phyloP scores from a whole-genome alignment of 2,113 vertebrate genomes.

The Charadrius vociferus region DNA sequence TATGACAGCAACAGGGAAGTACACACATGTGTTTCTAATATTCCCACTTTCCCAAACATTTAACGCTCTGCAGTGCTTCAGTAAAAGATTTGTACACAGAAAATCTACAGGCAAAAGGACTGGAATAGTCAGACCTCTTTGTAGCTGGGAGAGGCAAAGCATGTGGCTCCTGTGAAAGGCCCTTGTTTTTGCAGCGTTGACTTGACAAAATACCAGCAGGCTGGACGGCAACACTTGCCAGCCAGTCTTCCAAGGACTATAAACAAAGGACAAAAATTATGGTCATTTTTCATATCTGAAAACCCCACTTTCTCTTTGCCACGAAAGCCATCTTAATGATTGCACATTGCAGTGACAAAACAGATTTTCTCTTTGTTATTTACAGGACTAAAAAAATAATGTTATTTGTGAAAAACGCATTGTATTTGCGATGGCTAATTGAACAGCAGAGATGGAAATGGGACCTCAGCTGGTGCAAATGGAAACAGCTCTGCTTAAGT shows the following conservation, averaged over 20 bases:
- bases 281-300: neutral
- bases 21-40: neutral
- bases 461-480: neutral
- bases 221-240: slow-evolving; percentile 71
- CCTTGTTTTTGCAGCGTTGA: slow-evolving; percentile 60
- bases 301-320: neutral
- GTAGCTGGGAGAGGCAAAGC: slow-evolving; percentile 71
- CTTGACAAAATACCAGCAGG: slow-evolving; percentile 11
- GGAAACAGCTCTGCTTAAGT: neutral
- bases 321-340: neutral
- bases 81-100: neutral
- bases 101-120: neutral
- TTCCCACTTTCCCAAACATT: neutral
- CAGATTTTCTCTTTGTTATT: neutral
- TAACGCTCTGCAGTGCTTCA: neutral
- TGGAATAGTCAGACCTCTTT: slow-evolving; percentile 74
- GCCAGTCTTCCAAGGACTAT: slow-evolving; percentile 83
- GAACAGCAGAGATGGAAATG: neutral
- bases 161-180: slow-evolving; percentile 17
- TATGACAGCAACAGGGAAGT: neutral
- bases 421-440: neutral
- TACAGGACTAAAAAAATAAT: neutral
- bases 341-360: neutral
- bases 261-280: neutral
- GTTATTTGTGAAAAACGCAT: slow-evolving; percentile 1